Evolutionary conservation across 92 coral and sea anemone genomes (phyloP), one percentile per base, ranked within the genome.

Genomic region (Plumapathes pennacea): DNA sequence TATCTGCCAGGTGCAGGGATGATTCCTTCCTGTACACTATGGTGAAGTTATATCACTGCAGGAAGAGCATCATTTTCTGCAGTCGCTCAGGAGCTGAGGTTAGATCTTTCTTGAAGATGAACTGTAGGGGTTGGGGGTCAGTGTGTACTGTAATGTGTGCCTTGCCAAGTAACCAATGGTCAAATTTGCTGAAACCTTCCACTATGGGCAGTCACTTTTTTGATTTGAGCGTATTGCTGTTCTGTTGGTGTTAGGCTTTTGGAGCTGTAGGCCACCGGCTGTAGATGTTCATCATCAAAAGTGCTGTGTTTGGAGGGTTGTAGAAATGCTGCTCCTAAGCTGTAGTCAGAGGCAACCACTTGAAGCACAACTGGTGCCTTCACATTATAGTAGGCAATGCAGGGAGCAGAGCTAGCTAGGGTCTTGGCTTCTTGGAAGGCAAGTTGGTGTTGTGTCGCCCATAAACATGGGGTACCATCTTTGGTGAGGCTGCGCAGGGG

Each of bases 131-230:
- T 54, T 78, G 85, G 67, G 53, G 72, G 55, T 78, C 76, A 19
- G 71, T 76, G 30, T 76, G 83, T 3, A 76, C 83, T 14, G 58
- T 54, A 50, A 64, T 74, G 51, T 54, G 32, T 7, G 74, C 46
- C 54, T 74, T 73, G 13, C 74, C 49, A n/a, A 51, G 74, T 7
- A 63, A 64, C 66, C 74, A 73, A 7, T 52, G 73, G 74, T 52
- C 48, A 27, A 76, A 76, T 39, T 76, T 69, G 78, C 42, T 69
- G 37, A 78, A 69, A 24, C 65, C 67, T 22, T 78, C 71, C 3
- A 69, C 78, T 30, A 78, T 78, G n/a, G 85, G 59, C 9, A 78
- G 85, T 31, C 73, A 78, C 29, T 69, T 67, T 77, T 55, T 75
- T 54, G 10, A 60, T 71, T 25, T 65, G 63, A 10, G 62, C 59